These are phyloP conservation scores for Drosophila aff. DNA, from an alignment of 1,140 invertebrate genomes.

Conservation along the genomic window DNA sequence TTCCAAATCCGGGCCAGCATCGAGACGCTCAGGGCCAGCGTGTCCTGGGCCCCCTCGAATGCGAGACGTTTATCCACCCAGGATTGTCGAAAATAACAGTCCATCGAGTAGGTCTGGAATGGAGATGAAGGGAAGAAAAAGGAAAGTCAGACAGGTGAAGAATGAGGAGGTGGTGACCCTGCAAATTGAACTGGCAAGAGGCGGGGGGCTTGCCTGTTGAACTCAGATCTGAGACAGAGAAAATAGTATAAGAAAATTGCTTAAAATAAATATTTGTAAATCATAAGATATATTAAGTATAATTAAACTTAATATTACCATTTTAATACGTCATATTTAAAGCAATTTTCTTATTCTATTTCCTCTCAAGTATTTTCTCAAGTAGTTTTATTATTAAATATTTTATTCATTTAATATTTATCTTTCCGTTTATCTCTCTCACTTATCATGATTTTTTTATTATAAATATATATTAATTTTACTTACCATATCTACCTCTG, in stretches of 20 bases:
- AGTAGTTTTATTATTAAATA: neutral
- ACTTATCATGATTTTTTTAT: neutral
- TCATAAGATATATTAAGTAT: neutral
- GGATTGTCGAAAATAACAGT: slow-evolving; percentile 94
- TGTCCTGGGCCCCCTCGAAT: slow-evolving; percentile 88
- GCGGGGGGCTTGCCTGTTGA: neutral
- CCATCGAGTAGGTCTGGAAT: slow-evolving; percentile 94
- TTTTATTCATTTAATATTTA: neutral
- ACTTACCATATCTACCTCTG: slow-evolving; percentile 94
- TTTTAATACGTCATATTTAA: no score
- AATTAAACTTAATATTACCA: no score
- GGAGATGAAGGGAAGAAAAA: slow-evolving; percentile 7
- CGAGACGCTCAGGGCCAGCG: slow-evolving; percentile 90
- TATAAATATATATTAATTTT: no score
- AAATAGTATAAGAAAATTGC: neutral
- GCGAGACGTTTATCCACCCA: slow-evolving; percentile 91
- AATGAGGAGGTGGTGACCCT: neutral
- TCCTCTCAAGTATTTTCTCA: no score
- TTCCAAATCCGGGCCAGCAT: slow-evolving; percentile 94
- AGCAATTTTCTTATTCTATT: no score
- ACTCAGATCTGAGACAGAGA: neutral
- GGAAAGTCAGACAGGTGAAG: slow-evolving; percentile 8
- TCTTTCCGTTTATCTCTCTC: neutral
- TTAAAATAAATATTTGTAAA: neutral
- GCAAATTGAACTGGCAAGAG: slow-evolving; percentile 13